Evolutionary conservation across 2,113 vertebrate species (phyloP), one percentile per base, ranked within the genome.

Genomic region (human (Homo sapiens)): DNA sequence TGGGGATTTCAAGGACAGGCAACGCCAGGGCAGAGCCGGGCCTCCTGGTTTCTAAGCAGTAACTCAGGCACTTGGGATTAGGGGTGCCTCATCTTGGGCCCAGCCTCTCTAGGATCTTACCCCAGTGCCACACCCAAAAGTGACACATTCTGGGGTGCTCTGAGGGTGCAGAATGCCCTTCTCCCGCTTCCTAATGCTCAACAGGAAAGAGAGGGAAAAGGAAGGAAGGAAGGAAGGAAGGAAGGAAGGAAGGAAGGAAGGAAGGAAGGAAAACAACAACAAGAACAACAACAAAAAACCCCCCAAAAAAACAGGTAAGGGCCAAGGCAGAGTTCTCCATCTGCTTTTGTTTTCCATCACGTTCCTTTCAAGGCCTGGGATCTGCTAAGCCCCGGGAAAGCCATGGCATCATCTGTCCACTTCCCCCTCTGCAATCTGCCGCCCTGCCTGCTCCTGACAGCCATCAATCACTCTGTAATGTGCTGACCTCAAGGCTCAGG

Each of bases 401-500:
- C 98, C 98, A 97, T 27, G 98, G 99, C 99, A 76, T 97, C 99
- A 99, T 99, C 98, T 99, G 99, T 98, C 99, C 98, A 98, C 98
- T 98, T 98, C 98, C 98, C 98, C 98, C 98, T 98, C 98, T 90
- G 96, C 99, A 99, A 99, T 99, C 99, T 99, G 98, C 99, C 90
- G 66, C 98, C 98, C 96, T 27, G 93, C 97, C 90, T 38, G 52
- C 83, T 97, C 97, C 97, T 99, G 99, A 99, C 99, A 99, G 99
- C 99, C 99, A 99, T 99, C 99, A 99, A 99, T 99, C 99, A 99
- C 96, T 45, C 87, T 0, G 89, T 96, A 99, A 99, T 98, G 98
- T 98, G 99, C 99, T 99, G 99, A 99, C 98, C 99, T 99, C 98
- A 72, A 98, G 98, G 98, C 98, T 98, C 99, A 98, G 92, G 99